phyloP scores from a whole-genome alignment of 2,113 vertebrate genomes.

The Accipiter virgatus region DNA sequence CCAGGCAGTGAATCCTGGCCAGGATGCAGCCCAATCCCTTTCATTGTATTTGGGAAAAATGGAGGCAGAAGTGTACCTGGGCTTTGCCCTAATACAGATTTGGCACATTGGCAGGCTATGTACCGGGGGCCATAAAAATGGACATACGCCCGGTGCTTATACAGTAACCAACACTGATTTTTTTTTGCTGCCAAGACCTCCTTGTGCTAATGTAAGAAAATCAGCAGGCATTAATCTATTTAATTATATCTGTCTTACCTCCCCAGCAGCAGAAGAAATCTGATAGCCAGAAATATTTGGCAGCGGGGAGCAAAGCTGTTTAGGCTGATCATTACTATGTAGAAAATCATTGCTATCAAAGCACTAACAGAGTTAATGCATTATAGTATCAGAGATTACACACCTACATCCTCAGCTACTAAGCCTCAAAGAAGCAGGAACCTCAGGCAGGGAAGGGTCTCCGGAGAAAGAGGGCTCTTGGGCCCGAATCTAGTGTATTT shows the following conservation, averaged over 20 bases:
- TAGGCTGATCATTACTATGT: not conserved
- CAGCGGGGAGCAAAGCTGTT: not conserved
- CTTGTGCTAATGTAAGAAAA: not conserved
- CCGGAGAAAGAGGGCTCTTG: not conserved
- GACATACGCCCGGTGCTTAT: not conserved
- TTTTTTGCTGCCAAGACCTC: not conserved
- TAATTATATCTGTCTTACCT: not conserved
- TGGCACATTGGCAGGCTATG: not conserved
- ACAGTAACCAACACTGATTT: not conserved
- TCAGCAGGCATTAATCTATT: not conserved
- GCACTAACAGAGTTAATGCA: not conserved
- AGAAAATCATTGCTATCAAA: not conserved
- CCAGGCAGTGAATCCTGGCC: not conserved
- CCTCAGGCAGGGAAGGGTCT: not conserved
- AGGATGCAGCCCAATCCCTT: not conserved
- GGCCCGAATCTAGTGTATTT: not conserved
- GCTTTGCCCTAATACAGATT: not conserved
- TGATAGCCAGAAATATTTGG: not conserved
- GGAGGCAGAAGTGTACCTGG: not conserved
- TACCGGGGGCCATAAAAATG: not conserved
- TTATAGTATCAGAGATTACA: not conserved
- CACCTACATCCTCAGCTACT: not conserved
- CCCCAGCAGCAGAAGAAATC: not conserved
- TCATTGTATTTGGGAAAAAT: not conserved
- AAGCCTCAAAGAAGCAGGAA: not conserved